phyloP scores from a whole-genome alignment of 2,113 vertebrate genomes.

The Peromyscus californicus region DNA sequence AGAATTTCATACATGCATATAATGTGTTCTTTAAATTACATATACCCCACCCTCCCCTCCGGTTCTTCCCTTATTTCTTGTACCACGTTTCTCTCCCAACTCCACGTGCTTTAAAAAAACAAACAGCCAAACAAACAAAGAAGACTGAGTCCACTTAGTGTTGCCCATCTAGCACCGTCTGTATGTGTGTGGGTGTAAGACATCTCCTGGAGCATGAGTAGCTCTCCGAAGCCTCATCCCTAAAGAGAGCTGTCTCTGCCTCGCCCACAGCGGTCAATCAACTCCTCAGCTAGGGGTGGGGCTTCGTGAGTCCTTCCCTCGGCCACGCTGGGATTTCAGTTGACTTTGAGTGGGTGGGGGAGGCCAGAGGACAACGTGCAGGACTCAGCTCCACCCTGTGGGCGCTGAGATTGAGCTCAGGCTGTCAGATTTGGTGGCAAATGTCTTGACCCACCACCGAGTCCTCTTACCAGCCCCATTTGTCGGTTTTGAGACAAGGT shows the following conservation, averaged over 20 bases:
- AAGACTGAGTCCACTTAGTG: not conserved
- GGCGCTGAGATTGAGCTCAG: not conserved
- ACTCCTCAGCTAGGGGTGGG: not conserved
- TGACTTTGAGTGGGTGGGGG: not conserved
- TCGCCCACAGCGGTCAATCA: not conserved
- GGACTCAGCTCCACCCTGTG: not conserved
- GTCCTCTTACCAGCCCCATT: not conserved
- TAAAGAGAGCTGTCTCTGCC: not conserved
- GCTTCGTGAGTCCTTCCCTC: not conserved
- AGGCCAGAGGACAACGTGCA: not conserved
- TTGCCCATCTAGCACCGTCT: not conserved
- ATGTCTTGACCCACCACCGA: no score
- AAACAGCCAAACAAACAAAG: not conserved
- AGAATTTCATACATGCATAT: not conserved
- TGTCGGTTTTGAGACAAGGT: not conserved
- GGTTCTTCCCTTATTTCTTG: not conserved
- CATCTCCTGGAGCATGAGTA: not conserved
- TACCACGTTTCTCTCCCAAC: not conserved
- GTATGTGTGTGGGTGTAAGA: not conserved
- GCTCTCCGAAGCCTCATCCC: not conserved
- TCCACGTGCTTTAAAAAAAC: not conserved
- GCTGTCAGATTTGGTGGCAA: not conserved
- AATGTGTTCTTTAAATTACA: not conserved
- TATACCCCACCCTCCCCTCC: not conserved
- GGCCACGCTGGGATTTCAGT: not conserved